Base-by-base conservation (phyloP, 2,797 vertebrate species). In the Echeneis naucrates region DNA sequence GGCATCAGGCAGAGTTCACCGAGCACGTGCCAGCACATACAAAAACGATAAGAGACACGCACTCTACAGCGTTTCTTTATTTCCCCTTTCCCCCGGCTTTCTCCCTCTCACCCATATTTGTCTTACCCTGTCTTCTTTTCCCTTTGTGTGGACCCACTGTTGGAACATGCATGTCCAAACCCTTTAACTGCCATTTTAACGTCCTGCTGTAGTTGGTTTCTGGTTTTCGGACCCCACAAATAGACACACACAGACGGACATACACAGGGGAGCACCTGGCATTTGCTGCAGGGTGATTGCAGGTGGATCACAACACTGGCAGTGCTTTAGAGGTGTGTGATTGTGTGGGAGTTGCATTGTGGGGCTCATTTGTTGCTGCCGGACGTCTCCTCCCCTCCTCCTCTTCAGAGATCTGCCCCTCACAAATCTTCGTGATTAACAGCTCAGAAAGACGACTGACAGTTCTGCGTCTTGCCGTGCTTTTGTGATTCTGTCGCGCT, bases 321-420 rank as follows among this genome's bases (percentile, higher is more conserved):
- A 32, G 72, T 81, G 84, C 75, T 92, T 89, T 84, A 77, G 87
- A 88, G 82, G 81, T 81, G 81, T 37, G 59, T 45, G 2, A 66
- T 55, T 82, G 79, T 14, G 80, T 74, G 68, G 84, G 80, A 83
- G 83, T 80, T 56, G n/a, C 72, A 68, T 75, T 75, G 72, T 69
- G 65, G 75, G 81, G 64, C 89, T 90, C 87, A 78, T 92, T 91
- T 89, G 86, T 88, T 86, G 89, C 92, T 89, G 90, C 88, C 87
- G 81, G 85, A 73, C 77, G 48, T 87, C 88, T 84, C 79, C 76
- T 57, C 72, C 68, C 48, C 72, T 30, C 51, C 72, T 68, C 48
- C 72, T 30, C 51, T 58, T 78, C 83, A 72, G 69, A 79, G 82
- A 72, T 79, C 74, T 72, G 73, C 51, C 72, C 73, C 66, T 81